Evolutionary conservation across 2,113 vertebrate species (phyloP), one percentile per base, ranked within the genome.

Genomic region (Capricornis sumatraensis): DNA sequence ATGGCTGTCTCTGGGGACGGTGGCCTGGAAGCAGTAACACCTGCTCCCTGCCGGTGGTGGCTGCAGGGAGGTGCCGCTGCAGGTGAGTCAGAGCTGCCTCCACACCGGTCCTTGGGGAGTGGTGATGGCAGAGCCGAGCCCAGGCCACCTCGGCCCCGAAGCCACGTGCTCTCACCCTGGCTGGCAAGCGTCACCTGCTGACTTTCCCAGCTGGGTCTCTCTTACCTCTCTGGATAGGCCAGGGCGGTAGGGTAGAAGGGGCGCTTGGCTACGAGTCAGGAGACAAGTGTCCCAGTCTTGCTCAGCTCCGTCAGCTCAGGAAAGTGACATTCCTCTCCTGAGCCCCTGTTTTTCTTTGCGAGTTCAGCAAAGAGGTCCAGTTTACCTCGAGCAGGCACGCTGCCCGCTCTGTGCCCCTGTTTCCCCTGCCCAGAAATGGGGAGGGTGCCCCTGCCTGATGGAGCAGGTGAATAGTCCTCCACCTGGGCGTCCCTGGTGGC

Each of bases 131-230:
- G 64, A 47, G 64, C 28, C 0, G 1, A 79, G 10, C 40, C 67
- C 64, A 64, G 47, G 79, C 79, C 67, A 33, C 79, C 67, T 36
- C 28, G 85, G 23, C 43, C 40, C 85, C 2, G 5, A 57, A 89
- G 64, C 52, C 62, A 30, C 1, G 21, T 2, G 3, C 36, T 1
- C 33, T 60, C 2, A 19, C 43, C 45, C 36, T 33, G 60, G 88
- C 53, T 30, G 40, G 40, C 0, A 15, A 64, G 13, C 8, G 3
- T 87, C 64, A 5, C 16, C 84, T 30, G 33, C n/a, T 85, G 78
- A n/a, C 53, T 55, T 53, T 12, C 82, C 74, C n/a, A 25, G 25
- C 19, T 6, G 4, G 0, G 0, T 17, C 58, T 67, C 9, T 13
- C 82, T 87, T 30, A 33, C 36, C 55, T 25, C 67, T 52, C 76